Base-by-base conservation (phyloP, 2,888 invertebrate genomes). In the Gortyna flavago region DNA sequence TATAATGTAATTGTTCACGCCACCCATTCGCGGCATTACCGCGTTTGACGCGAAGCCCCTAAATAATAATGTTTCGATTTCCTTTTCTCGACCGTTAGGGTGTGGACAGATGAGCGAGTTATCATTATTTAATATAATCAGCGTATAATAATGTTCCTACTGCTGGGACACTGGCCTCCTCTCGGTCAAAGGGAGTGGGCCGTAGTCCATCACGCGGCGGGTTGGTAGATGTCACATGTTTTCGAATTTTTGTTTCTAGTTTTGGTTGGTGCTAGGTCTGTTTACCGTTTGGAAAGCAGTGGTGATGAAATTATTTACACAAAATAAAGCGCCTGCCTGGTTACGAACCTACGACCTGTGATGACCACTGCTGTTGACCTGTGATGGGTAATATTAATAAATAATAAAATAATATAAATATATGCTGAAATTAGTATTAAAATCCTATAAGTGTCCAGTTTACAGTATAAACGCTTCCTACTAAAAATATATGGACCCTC, bases 11-110 rank as follows among this genome's bases (percentile, higher is more conserved):
- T 78, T 76, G 73, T 65, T 79, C 72, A 62, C 66, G 70, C 59
- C 44, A 18, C 64, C 54, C 64, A 69, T 70, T 65, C 59, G n/a
- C 48, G 48, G 64, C 59, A 71, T 74, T 78, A 77, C 51, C 51
- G 51, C 65, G 61, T 72, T 38, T 44, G 48, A 67, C 67, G 48
- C 75, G 84, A 64, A 57, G 48, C 38, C 73, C 72, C 79, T 86
- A 77, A 85, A 86, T 83, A 85, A 86, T 83, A 86, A 81, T 81
- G 65, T 75, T 81, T 81, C 81, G 79, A 84, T 86, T 86, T 81
- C 77, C 79, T 75, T 65, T 67, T 72, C n/a, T 18, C 29, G 69
- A 81, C 85, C 81, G 59, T 86, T 72, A 84, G 67, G 86, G 38
- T 18, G 51, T 13, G 38, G n/a, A 0, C 70, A 78, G 21, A 85